These are phyloP conservation scores for Pelochelys cantorii DNA, from an alignment of 2,797 vertebrate genomes.

Conservation along the genomic window DNA sequence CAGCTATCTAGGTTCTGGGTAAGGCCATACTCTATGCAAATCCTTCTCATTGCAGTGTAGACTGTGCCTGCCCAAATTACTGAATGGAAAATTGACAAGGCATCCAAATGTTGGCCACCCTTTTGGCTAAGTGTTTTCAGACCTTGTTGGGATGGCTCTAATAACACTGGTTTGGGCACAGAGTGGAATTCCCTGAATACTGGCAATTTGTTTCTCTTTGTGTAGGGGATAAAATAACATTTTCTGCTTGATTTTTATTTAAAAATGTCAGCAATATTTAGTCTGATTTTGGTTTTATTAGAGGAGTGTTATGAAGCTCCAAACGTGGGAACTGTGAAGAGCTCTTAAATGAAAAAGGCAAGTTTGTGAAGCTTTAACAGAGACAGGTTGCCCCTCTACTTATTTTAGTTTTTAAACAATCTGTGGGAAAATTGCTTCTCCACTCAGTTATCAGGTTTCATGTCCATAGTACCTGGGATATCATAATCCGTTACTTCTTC, in stretches of 20 bases:
- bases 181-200: too few species aligned
- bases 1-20: background rate
- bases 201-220: background rate
- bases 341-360: background rate
- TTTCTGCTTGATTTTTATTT: slow-evolving; percentile 30
- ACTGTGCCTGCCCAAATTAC: background rate
- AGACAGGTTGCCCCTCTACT: background rate
- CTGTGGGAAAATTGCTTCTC: background rate
- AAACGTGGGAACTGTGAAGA: background rate
- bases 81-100: background rate
- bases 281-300: background rate
- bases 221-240: background rate
- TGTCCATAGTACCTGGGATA: background rate
- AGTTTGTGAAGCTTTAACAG: background rate
- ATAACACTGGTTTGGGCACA: background rate
- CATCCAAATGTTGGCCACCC: background rate
- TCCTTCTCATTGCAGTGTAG: background rate
- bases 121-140: background rate
- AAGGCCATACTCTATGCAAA: background rate
- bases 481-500: background rate
- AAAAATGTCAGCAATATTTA: slow-evolving; percentile 50
- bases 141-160: background rate
- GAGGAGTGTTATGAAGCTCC: background rate
- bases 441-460: background rate
- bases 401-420: background rate